phyloP scores from a whole-genome alignment of 2,797 vertebrate genomes.

The Philypnodon macrostomus region DNA sequence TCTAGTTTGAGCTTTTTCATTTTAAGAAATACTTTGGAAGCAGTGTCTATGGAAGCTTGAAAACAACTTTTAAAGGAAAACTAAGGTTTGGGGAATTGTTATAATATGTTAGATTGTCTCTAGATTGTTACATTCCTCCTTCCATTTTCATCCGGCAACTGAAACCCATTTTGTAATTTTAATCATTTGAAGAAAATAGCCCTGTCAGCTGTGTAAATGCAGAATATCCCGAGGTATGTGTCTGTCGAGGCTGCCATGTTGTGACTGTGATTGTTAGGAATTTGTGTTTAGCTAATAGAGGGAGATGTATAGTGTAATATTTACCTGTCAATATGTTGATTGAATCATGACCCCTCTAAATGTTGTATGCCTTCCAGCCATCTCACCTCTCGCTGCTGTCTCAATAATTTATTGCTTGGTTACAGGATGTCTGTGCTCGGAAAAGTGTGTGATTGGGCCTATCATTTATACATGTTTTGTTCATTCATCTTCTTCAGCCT shows the following conservation, averaged over 20 bases:
- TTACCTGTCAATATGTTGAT: slow-evolving; percentile 36
- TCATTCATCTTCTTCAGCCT: too few relatives aligned
- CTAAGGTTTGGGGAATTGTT: neutral
- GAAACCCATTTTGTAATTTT: slow-evolving; percentile 17
- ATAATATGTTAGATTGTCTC: neutral
- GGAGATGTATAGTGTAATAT: slow-evolving; percentile 29
- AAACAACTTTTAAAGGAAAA: neutral
- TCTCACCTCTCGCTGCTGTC: neutral
- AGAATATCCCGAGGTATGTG: neutral
- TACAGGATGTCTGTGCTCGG: slow-evolving; percentile 15
- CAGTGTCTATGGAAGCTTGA: neutral
- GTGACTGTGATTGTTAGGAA: slow-evolving; percentile 20
- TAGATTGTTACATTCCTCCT: slow-evolving; percentile 3
- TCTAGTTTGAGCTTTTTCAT: neutral
- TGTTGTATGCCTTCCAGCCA: neutral
- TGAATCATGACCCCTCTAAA: slow-evolving; percentile 22
- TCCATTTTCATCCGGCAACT: slow-evolving; percentile 10
- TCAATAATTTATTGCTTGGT: slow-evolving; percentile 33
- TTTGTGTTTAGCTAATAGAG: slow-evolving; percentile 44
- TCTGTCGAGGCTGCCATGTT: slow-evolving; percentile 23
- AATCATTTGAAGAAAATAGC: slow-evolving; percentile 16
- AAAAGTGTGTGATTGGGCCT: slow-evolving; percentile 32
- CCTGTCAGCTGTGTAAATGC: neutral
- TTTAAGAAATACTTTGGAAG: neutral
- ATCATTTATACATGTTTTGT: slow-evolving; percentile 39